Conservation (phyloP, 1,140 invertebrate genomes). For the Lutraria rhynchaena region DNA sequence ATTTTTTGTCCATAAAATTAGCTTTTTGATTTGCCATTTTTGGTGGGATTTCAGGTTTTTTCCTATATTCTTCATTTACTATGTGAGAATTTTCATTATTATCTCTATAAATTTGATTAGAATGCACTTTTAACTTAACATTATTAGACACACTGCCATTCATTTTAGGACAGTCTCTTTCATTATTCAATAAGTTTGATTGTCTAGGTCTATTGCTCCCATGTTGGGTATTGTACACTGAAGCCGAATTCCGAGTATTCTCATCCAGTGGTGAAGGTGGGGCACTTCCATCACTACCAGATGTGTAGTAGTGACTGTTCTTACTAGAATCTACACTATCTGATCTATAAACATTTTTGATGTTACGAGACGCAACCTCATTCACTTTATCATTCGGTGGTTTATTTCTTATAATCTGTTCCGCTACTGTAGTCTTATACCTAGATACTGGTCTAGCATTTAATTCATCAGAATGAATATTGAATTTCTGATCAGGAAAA, state of each 20-base stretch:
- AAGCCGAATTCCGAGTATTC: neutral
- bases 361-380: neutral
- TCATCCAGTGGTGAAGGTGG: slow-evolving; percentile 43
- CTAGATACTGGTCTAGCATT: neutral
- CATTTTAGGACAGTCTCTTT: slow-evolving; percentile 16
- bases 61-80: neutral
- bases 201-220: slow-evolving; percentile 9
- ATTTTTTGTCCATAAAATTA: neutral
- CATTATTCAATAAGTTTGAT: slow-evolving; percentile 44
- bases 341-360: slow-evolving; percentile 37
- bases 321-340: slow-evolving; percentile 50
- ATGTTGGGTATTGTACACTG: neutral
- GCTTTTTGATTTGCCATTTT: slow-evolving; percentile 43
- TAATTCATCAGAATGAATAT: slow-evolving; percentile 2
- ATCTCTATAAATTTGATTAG: slow-evolving; percentile 46
- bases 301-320: slow-evolving; percentile 46
- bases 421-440: slow-evolving; percentile 34
- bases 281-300: slow-evolving; percentile 43
- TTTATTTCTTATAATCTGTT: slow-evolving; percentile 51
- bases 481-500: slow-evolving; percentile 17
- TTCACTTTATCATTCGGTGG: slow-evolving; percentile 1
- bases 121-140: slow-evolving; percentile 41
- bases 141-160: slow-evolving; percentile 34
- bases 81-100: neutral
- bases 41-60: slow-evolving; percentile 2